Conservation (phyloP, 2,888 invertebrate species). For the Eilema depressum region DNA sequence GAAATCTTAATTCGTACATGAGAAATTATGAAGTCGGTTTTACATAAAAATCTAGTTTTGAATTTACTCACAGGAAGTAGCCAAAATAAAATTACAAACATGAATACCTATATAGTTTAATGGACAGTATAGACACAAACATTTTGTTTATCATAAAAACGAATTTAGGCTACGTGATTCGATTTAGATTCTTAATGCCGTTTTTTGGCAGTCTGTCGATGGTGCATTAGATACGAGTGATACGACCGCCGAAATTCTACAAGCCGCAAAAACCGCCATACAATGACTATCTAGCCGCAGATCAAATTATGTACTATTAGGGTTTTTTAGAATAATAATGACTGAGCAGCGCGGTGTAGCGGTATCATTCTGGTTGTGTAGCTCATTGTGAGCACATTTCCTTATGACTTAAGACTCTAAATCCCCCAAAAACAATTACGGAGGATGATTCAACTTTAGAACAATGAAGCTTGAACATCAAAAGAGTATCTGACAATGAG, state of each 20-base stretch:
- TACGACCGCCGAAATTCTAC: constrained; percentile 65
- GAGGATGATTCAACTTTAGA: constrained; percentile 50
- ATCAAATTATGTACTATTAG: constrained; percentile 65
- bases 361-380: constrained; percentile 55
- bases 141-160: constrained; percentile 69
- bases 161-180: constrained; percentile 78
- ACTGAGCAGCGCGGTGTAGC: constrained; percentile 51
- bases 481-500: constrained; percentile 62
- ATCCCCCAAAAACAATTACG: constrained; percentile 42
- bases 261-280: constrained; percentile 63
- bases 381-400: constrained; percentile 53
- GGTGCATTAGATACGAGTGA: constrained; percentile 66
- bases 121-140: constrained; percentile 44
- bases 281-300: constrained; percentile 69
- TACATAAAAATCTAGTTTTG: background rate
- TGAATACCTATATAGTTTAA: constrained; percentile 8
- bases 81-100: constrained; percentile 6
- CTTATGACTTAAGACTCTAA: constrained; percentile 50
- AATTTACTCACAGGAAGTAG: constrained; percentile 5
- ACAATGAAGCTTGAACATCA: constrained; percentile 55
- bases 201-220: constrained; percentile 65
- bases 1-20: background rate
- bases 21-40: background rate
- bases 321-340: constrained; percentile 57
- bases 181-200: constrained; percentile 72